Base-by-base conservation (phyloP, 2,797 vertebrate species). In the Sciaenops ocellatus region DNA sequence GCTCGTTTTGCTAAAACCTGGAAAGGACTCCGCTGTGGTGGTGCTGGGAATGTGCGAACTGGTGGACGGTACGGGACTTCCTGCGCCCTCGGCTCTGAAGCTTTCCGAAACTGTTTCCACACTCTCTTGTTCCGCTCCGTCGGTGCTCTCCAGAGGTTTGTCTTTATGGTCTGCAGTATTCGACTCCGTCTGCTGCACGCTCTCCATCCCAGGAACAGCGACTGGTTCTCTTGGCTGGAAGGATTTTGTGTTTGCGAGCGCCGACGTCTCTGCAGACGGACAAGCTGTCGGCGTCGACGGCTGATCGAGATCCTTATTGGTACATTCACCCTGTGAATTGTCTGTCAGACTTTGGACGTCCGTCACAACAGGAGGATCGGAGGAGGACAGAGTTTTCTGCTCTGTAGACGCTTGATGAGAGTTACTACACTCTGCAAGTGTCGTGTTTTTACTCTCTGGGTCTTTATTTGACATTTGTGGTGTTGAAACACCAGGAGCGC, bases 321-420 rank as follows among this genome's bases (percentile, higher is more conserved):
- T 67, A 34, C 65, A 79, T 38, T 96, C 95, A 0, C 69, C 73
- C 61, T 89, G 92, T 1, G 62, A n/a, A 60, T 5, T 69, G 6
- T 94, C 94, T 9, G 47, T 54, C 15, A 52, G 76, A 91, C 81
- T 69, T 26, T 85, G 87, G 34, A 69, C 24, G 4, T 90, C 90
- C 44, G 52, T 90, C 20, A 78, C 78, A 26, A 64, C 44, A 30
- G 83, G 67, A 10, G 82, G 56, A 4, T 94, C 92, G 46, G 80
- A 73, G 57, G 93, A 91, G 69, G 89, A 93, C 89, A 91, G 81
- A 65, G 89, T 82, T 84, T 90, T 96, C 89, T 95, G 94, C 0
- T 85, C 93, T 41, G 90, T 87, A 72, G 87, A 90, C 42, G 84
- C 92, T 3, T 79, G 87, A 75, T 92, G 93, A 57, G 85, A 80